Conservation (phyloP, 2,888 invertebrate species). For the Thera britannica region DNA sequence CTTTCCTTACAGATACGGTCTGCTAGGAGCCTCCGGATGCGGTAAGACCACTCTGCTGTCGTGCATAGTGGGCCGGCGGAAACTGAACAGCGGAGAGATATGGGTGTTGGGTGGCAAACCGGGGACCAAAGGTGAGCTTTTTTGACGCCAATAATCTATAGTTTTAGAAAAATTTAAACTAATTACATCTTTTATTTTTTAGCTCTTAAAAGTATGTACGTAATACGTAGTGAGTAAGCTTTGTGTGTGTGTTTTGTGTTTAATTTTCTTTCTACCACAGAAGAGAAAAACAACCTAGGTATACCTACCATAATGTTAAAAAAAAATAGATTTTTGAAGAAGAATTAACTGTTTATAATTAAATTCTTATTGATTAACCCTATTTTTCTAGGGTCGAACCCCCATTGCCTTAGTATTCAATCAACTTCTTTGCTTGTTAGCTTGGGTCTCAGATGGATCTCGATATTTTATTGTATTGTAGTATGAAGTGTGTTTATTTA, state of each 20-base stretch:
- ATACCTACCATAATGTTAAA: too few relatives aligned
- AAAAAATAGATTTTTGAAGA: too few relatives aligned
- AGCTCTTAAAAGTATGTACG: slow-evolving; percentile 19
- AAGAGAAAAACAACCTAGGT: too few relatives aligned
- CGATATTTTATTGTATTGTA: too few relatives aligned
- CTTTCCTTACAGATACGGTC: slow-evolving; percentile 90
- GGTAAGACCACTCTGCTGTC: slow-evolving; percentile 98
- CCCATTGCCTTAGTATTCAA: too few relatives aligned
- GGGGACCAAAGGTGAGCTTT: slow-evolving; percentile 88
- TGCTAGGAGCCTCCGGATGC: slow-evolving; percentile 97
- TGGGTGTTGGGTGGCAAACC: slow-evolving; percentile 96
- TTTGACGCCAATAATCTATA: too few relatives aligned
- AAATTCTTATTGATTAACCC: too few relatives aligned
- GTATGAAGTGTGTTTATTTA: too few relatives aligned
- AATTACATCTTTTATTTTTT: slow-evolving; percentile 6
- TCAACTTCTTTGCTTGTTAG: too few relatives aligned
- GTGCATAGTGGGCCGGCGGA: slow-evolving; percentile 95
- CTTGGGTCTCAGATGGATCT: too few relatives aligned
- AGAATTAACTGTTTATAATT: too few relatives aligned
- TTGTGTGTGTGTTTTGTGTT: slow-evolving; percentile 1
- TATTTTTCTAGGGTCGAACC: too few relatives aligned
- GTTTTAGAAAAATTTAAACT: background rate
- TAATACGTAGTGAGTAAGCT: slow-evolving; percentile 1
- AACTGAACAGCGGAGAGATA: slow-evolving; percentile 94
- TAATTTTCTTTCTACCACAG: background rate